phyloP scores from a whole-genome alignment of 2,888 invertebrate genomes.

The Autographa pulchrina region DNA sequence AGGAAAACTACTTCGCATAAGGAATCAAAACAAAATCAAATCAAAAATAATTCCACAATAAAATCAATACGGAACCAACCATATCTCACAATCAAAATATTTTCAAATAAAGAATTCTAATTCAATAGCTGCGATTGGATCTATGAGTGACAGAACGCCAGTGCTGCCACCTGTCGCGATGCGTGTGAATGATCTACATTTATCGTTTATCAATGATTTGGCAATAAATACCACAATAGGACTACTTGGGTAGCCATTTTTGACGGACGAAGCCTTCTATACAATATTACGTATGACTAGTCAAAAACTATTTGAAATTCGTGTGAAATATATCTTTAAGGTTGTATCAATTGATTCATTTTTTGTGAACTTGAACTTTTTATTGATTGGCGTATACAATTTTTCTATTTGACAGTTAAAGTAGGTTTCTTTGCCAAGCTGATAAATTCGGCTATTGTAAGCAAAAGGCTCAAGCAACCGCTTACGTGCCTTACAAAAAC shows the following conservation, averaged over 20 bases:
- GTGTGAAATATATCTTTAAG: conserved; percentile 37
- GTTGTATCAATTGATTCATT: neutral
- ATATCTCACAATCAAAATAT: conserved; percentile 25
- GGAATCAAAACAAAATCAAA: neutral
- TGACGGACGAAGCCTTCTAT: conserved; percentile 58
- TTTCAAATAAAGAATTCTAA: conserved; percentile 61
- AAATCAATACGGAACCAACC: conserved; percentile 45
- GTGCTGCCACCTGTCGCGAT: conserved; percentile 81
- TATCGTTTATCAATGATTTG: conserved; percentile 85
- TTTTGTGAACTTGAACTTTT: neutral
- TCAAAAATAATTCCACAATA: neutral
- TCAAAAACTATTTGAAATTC: conserved; percentile 53
- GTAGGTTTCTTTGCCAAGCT: neutral
- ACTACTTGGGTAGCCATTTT: conserved; percentile 76
- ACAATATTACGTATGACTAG: conserved; percentile 58
- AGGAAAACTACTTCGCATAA: neutral
- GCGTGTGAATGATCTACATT: conserved; percentile 79
- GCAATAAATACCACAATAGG: conserved; percentile 80
- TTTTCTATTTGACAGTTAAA: neutral
- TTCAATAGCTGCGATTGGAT: conserved; percentile 75
- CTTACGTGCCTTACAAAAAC: too few species aligned
- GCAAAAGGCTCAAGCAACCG: too few species aligned
- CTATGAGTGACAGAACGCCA: conserved; percentile 72
- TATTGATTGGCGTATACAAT: neutral
- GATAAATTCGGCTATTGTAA: too few species aligned